Conservation (phyloP, 2,797 vertebrate species). For the Pyrocephalus nanus region DNA sequence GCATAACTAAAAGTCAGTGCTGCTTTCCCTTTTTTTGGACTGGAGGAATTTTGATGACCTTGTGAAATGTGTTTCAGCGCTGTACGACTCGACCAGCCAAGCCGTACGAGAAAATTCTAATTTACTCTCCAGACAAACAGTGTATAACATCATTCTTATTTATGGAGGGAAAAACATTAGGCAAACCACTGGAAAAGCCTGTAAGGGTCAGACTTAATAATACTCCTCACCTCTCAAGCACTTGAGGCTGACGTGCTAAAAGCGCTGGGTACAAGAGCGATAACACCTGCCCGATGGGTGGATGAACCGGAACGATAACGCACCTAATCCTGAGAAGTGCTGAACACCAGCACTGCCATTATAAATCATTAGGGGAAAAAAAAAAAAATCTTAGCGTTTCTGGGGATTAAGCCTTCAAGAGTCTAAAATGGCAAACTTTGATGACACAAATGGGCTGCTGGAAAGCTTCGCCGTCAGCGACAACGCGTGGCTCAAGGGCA, state of each 20-base stretch:
- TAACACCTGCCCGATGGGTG: slow-evolving; percentile 37
- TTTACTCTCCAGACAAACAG: background rate
- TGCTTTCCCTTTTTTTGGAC: background rate
- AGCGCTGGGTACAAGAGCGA: slow-evolving; percentile 13
- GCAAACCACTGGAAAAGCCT: background rate
- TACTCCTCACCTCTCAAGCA: slow-evolving; percentile 20
- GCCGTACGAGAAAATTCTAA: background rate
- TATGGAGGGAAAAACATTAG: slow-evolving; percentile 2
- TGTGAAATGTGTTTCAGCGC: background rate
- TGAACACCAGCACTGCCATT: slow-evolving; percentile 40
- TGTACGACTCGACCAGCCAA: background rate
- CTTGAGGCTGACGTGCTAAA: slow-evolving; percentile 37
- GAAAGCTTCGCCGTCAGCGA: accelerated
- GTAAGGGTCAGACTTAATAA: slow-evolving; percentile 60
- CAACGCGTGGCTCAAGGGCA: background rate
- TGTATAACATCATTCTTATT: background rate
- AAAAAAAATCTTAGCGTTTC: slow-evolving; percentile 16
- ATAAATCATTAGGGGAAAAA: background rate
- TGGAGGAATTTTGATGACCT: background rate
- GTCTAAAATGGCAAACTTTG: background rate
- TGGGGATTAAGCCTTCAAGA: slow-evolving; percentile 20
- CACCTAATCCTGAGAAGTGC: slow-evolving; percentile 44
- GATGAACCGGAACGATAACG: slow-evolving; percentile 34
- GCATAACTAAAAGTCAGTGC: background rate
- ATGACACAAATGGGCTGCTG: background rate